These are phyloP conservation scores for Hyalella azteca DNA, from an alignment of 2,888 invertebrate species.

Conservation along the genomic window DNA sequence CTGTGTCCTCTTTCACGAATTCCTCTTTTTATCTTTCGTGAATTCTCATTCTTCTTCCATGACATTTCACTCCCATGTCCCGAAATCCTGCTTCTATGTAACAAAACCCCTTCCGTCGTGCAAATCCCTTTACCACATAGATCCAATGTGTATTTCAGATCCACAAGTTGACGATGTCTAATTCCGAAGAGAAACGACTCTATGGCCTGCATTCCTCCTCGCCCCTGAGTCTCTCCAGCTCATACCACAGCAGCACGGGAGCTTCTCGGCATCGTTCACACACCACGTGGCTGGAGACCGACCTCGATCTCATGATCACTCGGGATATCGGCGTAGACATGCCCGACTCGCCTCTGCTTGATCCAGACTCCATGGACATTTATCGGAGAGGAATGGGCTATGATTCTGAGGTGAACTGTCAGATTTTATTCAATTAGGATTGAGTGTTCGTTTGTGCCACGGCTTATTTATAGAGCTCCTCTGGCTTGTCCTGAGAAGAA, in stretches of 20 bases:
- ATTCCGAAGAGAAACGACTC: conserved; percentile 41
- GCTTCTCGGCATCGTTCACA: conserved; percentile 63
- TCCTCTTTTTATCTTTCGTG: too few species aligned
- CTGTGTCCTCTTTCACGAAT: too few species aligned
- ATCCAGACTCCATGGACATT: neutral
- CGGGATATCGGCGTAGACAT: conserved; percentile 70
- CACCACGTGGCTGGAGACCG: conserved; percentile 86
- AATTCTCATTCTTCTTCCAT: too few species aligned
- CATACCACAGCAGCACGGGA: conserved; percentile 59
- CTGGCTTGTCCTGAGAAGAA: too few species aligned
- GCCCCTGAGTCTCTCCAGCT: neutral
- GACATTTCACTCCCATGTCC: too few species aligned
- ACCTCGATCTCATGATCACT: conserved; percentile 81
- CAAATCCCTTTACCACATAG: too few species aligned
- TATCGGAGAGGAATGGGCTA: conserved; percentile 8
- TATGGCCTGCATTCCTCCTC: conserved; percentile 31
- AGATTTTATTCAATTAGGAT: too few species aligned
- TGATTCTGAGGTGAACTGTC: neutral
- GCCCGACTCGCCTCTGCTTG: conserved; percentile 2
- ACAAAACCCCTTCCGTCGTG: too few species aligned
- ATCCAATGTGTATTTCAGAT: conserved; percentile 43
- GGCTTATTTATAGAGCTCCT: too few species aligned
- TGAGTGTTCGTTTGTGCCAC: too few species aligned
- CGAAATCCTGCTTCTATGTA: too few species aligned
- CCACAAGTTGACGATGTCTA: conserved; percentile 50